These are phyloP conservation scores for Anthopleura xanthogrammica DNA, from an alignment of 92 coral and sea anemone genomes.

Conservation along the genomic window DNA sequence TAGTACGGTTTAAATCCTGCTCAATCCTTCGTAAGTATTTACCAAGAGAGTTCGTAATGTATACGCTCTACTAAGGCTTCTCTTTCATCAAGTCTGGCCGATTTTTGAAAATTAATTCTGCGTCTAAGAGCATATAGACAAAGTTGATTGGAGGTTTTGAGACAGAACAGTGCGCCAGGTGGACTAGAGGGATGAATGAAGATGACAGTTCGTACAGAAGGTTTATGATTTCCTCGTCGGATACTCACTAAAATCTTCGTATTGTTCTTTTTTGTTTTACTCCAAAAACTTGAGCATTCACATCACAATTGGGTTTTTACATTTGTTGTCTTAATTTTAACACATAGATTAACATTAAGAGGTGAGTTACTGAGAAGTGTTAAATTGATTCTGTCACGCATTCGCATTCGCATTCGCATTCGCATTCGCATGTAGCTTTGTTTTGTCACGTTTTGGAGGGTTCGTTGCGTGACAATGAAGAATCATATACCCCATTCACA, in stretches of 20 bases:
- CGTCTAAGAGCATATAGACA: background rate
- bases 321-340: no score
- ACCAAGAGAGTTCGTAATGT: no score
- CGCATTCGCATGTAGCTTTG: background rate
- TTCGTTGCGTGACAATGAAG: background rate
- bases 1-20: background rate
- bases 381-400: no score
- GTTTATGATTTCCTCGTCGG: no score
- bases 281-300: no score
- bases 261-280: no score
- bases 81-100: background rate
- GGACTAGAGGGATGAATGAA: background rate
- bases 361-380: no score
- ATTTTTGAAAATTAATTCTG: conserved; percentile 1
- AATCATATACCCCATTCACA: no score
- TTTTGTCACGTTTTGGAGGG: background rate
- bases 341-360: no score
- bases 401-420: no score
- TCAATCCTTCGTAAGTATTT: background rate
- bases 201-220: background rate
- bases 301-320: no score
- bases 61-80: background rate
- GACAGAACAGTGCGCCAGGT: background rate
- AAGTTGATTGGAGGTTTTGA: background rate
- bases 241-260: no score